Evolutionary conservation across 2,888 invertebrate species (phyloP), one percentile per base, ranked within the genome.

Genomic region (Coleophora deauratella): DNA sequence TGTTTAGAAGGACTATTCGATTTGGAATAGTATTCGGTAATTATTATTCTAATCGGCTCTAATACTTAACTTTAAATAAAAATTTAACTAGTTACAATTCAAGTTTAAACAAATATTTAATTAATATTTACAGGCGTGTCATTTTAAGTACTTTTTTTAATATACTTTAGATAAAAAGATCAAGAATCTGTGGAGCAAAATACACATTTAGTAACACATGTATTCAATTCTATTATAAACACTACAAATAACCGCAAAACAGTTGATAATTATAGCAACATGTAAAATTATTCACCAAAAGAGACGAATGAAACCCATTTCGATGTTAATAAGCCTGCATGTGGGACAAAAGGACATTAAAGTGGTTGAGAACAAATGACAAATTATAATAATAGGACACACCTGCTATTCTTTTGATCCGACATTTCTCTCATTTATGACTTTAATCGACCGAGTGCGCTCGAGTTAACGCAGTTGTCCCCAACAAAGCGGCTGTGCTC

Each of bases 331-430:
- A 71, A 66, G 62, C 59, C 51, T 51, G 55, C 56, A 54, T 52
- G 65, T 59, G 56, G 55, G 62, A 76, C 63, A 73, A 70, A 71
- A 70, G 64, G 55, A 69, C 69, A 68, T 66, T 65, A 69, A 72
- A 72, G 62, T 57, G 52, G 64, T 68, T 69, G 70, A 73, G 66
- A 62, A 69, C 68, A 67, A 77, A 81, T 82, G 80, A 81, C 80
- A 79, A 78, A 82, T 82, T 78, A 75, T 79, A 70, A 74, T 80
- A 85, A 84, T 78, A 75, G 73, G 66, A 67, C 63, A 80, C 84
- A 85, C 85, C 85, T 85, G 85, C 74, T 80, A 80, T 84, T 76
- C 84, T 82, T 82, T 82, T 81, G 85, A 85, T 84, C 82, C 65
- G 66, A 75, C 79, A 82, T 79, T 81, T 81, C 81, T 80, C 84